Evolutionary conservation across 2,888 invertebrate genomes (phyloP), one percentile per base, ranked within the genome.

Genomic region (Agrotis exclamationis): DNA sequence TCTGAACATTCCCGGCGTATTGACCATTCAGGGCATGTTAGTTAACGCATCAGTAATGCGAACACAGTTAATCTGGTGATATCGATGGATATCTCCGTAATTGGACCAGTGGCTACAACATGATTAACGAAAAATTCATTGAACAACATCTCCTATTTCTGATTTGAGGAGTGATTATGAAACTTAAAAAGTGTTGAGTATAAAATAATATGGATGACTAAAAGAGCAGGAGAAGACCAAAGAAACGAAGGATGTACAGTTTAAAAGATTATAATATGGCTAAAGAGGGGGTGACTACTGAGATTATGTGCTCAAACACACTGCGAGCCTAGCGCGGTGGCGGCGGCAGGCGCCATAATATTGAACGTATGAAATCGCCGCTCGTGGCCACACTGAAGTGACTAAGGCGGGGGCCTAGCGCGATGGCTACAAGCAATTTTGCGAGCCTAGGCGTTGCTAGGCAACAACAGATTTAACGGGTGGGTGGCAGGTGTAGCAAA

Each of bases 21-120:
- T 79, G 81, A 69, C 73, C 62, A 87, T 88, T 84, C 74, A 81
- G 86, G 79, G 53, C 88, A 71, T 82, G 85, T 84, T 68, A 77
- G 74, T 83, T 84, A 76, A 79, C 83, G 88, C 84, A 86, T 76
- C 70, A 85, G 86, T 89, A 84, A 84, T 76, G 74, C 82, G 63
- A 72, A 84, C 85, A 68, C 33, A 66, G 60, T 51, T 85, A 85
- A 87, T 88, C 86, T 85, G 67, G 74, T 66, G 78, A 82, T 88
- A 88, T 78, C 80, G 74, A 84, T 82, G 67, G 74, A 73, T 82
- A 85, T 86, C 82, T 84, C 64, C 62, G 60, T 82, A 80, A 85
- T 85, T 82, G 76, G 65, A 47, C 45, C 53, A 60, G 7, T 50
- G 39, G 20, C 39, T 33, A 59, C 44, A 56, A 59, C 44, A 56